Evolutionary conservation across 1,140 invertebrate species (phyloP), one percentile per base, ranked within the genome.

Genomic region (Antheraea mylitta): DNA sequence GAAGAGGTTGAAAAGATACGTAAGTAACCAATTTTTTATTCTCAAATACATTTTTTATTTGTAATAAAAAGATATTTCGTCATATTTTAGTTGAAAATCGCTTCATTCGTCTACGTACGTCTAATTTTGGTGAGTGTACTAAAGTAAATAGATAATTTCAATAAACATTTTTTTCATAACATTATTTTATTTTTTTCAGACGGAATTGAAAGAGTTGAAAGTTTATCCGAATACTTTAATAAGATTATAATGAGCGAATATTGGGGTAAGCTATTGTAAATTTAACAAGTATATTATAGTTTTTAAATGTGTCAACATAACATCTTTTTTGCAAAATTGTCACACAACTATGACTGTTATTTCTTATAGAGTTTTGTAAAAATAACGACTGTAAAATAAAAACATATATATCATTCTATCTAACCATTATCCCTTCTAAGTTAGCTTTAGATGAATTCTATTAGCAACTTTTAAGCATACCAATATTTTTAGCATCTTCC

Each of bases 1-100:
- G 84, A 86, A 74, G 81, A 86, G 71, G 83, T 88, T 8, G 83
- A 85, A 77, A 88, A 84, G 80, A 86, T 88, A 75, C 42, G 86
- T 88, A 79, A 85, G 83, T 78, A 16, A 7, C 81, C 78, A 78
- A 18, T 42, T 22, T 10, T 65, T 60, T 18, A 60, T 19, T 19
- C 16, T 19, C 19, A n/a, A n/a, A 7, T 64, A 10, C 36, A 13
- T 30, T 42, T 64, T 37, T 64, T 59, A 60, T 30, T 61, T 30
- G 7, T 36, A 22, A 61, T 61, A 30, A 22, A 6, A 10, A 30
- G 2, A 22, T 36, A 61, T 2, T 22, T 36, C 8, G 9, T 22
- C 18, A 37, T 38, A 62, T 67, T 66, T 11, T 61, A 74, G 73
- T 74, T 38, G 73, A 74, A 71, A 62, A 48, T 19, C 69, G 69